These are phyloP conservation scores for Zaprionus capensis DNA, from an alignment of 1,140 invertebrate genomes.

Conservation along the genomic window DNA sequence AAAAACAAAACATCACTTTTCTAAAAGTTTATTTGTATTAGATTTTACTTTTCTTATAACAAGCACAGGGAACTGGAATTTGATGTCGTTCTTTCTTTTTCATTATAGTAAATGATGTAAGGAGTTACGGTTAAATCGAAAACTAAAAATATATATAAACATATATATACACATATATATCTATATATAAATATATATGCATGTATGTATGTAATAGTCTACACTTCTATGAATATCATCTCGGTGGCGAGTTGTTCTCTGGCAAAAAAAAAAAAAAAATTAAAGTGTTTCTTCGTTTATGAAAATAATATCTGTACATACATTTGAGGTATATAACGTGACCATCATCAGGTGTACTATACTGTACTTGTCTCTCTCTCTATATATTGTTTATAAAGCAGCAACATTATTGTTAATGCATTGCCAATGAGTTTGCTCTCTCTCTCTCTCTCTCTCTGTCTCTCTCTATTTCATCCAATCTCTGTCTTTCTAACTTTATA, in stretches of 20 bases:
- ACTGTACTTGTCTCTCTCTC: slow-evolving; percentile 14
- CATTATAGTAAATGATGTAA: slow-evolving; percentile 44
- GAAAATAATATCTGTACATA: slow-evolving; percentile 53
- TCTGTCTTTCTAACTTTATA: neutral
- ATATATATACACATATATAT: slow-evolving; percentile 25
- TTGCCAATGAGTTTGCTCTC: slow-evolving; percentile 8
- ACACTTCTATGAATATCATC: slow-evolving; percentile 69
- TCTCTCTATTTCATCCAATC: neutral
- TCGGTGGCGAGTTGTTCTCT: slow-evolving; percentile 79
- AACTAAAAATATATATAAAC: slow-evolving; percentile 51
- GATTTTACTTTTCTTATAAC: slow-evolving; percentile 65
- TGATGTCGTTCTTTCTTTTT: slow-evolving; percentile 1
- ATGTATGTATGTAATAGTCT: slow-evolving; percentile 41
- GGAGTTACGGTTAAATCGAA: slow-evolving; percentile 49
- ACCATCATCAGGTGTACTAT: slow-evolving; percentile 47
- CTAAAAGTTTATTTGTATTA: slow-evolving; percentile 75
- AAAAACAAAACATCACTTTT: slow-evolving; percentile 63
- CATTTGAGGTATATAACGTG: slow-evolving; percentile 54
- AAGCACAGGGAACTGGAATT: slow-evolving; percentile 72
- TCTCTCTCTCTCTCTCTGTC: neutral
- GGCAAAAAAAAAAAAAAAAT: slow-evolving; percentile 43
- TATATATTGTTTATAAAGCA: slow-evolving; percentile 29
- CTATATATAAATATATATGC: slow-evolving; percentile 22
- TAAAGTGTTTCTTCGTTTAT: slow-evolving; percentile 15
- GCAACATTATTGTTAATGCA: slow-evolving; percentile 23